phyloP scores from a whole-genome alignment of 2,888 invertebrate genomes.

The Tethea ocularis region DNA sequence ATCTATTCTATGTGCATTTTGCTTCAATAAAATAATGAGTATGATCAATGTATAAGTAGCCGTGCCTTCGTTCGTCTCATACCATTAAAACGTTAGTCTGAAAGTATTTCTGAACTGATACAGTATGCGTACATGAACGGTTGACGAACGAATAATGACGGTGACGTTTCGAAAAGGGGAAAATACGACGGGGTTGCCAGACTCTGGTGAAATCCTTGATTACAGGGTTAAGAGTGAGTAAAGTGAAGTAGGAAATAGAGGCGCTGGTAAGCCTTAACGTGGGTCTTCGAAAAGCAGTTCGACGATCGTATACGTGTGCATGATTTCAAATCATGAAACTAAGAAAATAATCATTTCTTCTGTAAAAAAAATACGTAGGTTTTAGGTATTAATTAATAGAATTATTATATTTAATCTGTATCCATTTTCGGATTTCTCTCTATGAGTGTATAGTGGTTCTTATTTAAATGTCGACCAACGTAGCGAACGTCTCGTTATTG shows the following conservation, averaged over 20 bases:
- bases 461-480: slow-evolving; percentile 83
- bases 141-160: slow-evolving; percentile 39
- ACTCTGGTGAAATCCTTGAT: slow-evolving; percentile 50
- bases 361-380: slow-evolving; percentile 76
- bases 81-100: slow-evolving; percentile 45
- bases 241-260: slow-evolving; percentile 51
- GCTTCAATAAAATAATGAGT: slow-evolving; percentile 67
- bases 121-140: slow-evolving; percentile 36
- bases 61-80: slow-evolving; percentile 81
- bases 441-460: slow-evolving; percentile 83
- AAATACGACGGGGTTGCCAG: slow-evolving; percentile 46
- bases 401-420: slow-evolving; percentile 82
- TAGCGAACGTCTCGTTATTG: slow-evolving; percentile 81
- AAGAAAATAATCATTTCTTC: slow-evolving; percentile 72
- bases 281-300: slow-evolving; percentile 79
- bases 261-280: slow-evolving; percentile 60
- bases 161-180: slow-evolving; percentile 50
- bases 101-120: slow-evolving; percentile 39
- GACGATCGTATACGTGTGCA: slow-evolving; percentile 82
- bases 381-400: slow-evolving; percentile 80
- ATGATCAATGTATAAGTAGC: slow-evolving; percentile 77
- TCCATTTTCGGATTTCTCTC: slow-evolving; percentile 83
- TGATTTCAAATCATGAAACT: slow-evolving; percentile 80
- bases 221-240: slow-evolving; percentile 71
- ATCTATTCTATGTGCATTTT: slow-evolving; percentile 79